phyloP scores from a whole-genome alignment of 2,888 invertebrate genomes.

The Creontiades dilutus region DNA sequence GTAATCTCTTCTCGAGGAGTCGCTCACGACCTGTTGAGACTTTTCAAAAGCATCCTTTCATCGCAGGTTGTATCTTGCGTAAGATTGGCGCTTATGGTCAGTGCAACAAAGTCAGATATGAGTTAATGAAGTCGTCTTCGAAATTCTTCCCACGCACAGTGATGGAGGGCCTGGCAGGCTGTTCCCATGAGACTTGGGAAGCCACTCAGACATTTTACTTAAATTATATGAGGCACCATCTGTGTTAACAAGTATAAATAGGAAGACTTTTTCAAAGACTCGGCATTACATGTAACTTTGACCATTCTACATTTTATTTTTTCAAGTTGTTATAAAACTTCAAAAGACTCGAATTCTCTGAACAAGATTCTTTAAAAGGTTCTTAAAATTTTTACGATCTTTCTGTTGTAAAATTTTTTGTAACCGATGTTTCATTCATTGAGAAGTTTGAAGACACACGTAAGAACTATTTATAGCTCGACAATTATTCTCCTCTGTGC shows the following conservation, averaged over 20 bases:
- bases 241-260: not conserved
- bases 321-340: no score
- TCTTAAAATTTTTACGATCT: no score
- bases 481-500: no score
- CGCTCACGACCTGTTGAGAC: conserved; percentile 56
- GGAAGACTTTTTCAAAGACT: no score
- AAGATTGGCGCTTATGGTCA: conserved; percentile 62
- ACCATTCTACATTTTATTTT: no score
- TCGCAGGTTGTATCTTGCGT: conserved; percentile 60
- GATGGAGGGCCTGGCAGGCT: not conserved
- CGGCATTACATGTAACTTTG: no score
- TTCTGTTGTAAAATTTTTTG: no score
- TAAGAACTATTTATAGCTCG: no score
- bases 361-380: no score
- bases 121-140: conserved; percentile 65
- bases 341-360: no score
- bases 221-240: not conserved
- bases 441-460: no score
- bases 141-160: conserved; percentile 57
- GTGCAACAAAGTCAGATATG: conserved; percentile 57
- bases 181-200: conserved; percentile 1
- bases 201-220: not conserved
- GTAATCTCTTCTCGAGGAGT: conserved; percentile 63
- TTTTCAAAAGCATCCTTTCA: conserved; percentile 54
- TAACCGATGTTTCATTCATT: no score